Evolutionary conservation across 2,113 vertebrate genomes (phyloP), one percentile per base, ranked within the genome.

Genomic region (Pedetes capensis): DNA sequence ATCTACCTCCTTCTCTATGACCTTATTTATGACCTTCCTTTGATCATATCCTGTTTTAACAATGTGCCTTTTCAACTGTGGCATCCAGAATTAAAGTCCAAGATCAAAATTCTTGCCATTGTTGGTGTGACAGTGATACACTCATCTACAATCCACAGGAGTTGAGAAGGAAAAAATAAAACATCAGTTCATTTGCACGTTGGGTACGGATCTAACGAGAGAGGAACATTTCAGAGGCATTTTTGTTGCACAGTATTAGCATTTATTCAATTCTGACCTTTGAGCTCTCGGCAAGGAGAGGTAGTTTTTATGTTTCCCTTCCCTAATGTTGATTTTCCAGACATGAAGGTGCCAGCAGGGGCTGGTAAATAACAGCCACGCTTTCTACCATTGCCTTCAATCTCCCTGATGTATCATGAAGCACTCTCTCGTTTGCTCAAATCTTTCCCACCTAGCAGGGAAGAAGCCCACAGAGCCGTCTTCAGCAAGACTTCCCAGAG

Each of bases 241-340:
- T 95, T 95, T 94, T 93, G n/a, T 85, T 93, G 81, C 64, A 78
- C 6, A 18, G 18, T 89, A 82, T 95, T 96, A 93, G 51, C 92
- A 92, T 95, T 91, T 95, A 61, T 95, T 97, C 90, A 47, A 14
- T 95, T 66, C 71, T 96, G 94, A 97, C 94, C 95, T 96, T 96
- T 96, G 93, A 88, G 90, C 61, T 55, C 20, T 42, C 25, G 83
- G 75, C 89, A 91, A 55, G 4, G 64, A 93, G 84, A 78, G 64
- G 89, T 42, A 78, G 89, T 61, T 93, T 94, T 96, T 81, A 51
- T 89, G 69, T 91, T 85, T 89, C 61, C 29, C 42, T 74, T 91
- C 64, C 32, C 29, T 89, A 85, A 51, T 68, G 71, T 57, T 93
- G 84, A 66, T 49, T 93, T 96, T 91, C 80, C 76, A 92, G 96